These are phyloP conservation scores for Strix aluco DNA, from an alignment of 2,113 vertebrate species.

Conservation along the genomic window DNA sequence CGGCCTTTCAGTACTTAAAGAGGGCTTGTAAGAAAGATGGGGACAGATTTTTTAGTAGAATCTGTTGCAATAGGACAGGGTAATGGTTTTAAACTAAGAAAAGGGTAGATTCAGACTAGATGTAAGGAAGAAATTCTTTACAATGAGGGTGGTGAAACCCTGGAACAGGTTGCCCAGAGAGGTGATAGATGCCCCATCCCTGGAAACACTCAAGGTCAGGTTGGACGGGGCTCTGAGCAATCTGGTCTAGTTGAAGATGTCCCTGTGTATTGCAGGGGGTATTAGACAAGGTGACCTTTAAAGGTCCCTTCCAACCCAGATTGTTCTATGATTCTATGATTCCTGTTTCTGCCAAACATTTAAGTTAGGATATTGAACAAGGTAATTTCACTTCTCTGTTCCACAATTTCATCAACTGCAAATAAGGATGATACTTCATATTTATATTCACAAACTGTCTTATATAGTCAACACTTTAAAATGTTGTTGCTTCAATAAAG, in stretches of 20 bases:
- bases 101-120: neutral
- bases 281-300: neutral
- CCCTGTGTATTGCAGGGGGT: fast-evolving
- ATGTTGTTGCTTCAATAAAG: neutral
- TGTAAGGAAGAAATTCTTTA: neutral
- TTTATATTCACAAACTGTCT: neutral
- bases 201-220: neutral
- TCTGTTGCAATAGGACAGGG: neutral
- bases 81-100: neutral
- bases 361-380: neutral
- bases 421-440: neutral
- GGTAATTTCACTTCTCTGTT: neutral
- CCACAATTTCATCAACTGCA: neutral
- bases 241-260: neutral
- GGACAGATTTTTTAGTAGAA: neutral
- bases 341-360: neutral
- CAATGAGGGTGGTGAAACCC: neutral
- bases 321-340: neutral
- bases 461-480: neutral
- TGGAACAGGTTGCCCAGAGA: neutral
- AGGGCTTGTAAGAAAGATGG: neutral
- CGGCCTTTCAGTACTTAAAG: neutral
- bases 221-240: neutral
- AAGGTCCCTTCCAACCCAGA: neutral
- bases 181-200: neutral